Conservation (phyloP, 1,140 invertebrate species). For the Cephus cinctus region DNA sequence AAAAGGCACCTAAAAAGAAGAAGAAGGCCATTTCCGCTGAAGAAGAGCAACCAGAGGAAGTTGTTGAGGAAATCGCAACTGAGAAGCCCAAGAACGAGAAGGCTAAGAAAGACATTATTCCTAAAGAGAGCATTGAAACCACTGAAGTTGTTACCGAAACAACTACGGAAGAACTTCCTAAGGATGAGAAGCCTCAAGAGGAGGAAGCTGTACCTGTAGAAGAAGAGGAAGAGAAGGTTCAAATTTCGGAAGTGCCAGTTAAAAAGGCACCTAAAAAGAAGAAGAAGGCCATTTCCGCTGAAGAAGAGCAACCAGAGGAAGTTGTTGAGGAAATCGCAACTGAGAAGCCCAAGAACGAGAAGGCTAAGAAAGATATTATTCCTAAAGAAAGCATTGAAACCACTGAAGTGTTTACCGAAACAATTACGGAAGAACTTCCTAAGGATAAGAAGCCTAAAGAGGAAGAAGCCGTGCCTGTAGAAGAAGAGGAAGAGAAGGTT, state of each 20-base stretch:
- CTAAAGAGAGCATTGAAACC: constrained; percentile 6
- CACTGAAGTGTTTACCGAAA: constrained; percentile 2
- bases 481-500: constrained; percentile 11
- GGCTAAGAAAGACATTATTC: background rate
- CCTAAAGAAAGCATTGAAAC: background rate
- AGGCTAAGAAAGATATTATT: constrained; percentile 1
- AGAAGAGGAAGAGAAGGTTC: constrained; percentile 25
- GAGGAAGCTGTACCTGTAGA: constrained; percentile 7
- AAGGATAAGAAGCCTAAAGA: constrained; percentile 17
- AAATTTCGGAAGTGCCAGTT: constrained; percentile 18
- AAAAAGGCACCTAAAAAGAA: constrained; percentile 13
- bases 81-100: constrained; percentile 11
- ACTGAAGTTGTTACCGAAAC: constrained; percentile 23
- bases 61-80: constrained; percentile 13
- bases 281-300: constrained; percentile 6
- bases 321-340: constrained; percentile 12
- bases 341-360: constrained; percentile 12
- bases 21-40: constrained; percentile 7
- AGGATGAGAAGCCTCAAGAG: constrained; percentile 8
- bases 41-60: constrained; percentile 12
- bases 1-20: constrained; percentile 13
- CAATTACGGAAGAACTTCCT: constrained; percentile 5
- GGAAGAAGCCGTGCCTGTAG: constrained; percentile 14
- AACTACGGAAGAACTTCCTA: constrained; percentile 26
- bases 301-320: constrained; percentile 14